Evolutionary conservation across 1,140 invertebrate species (phyloP).

Genomic region (Bombus terrestris): DNA sequence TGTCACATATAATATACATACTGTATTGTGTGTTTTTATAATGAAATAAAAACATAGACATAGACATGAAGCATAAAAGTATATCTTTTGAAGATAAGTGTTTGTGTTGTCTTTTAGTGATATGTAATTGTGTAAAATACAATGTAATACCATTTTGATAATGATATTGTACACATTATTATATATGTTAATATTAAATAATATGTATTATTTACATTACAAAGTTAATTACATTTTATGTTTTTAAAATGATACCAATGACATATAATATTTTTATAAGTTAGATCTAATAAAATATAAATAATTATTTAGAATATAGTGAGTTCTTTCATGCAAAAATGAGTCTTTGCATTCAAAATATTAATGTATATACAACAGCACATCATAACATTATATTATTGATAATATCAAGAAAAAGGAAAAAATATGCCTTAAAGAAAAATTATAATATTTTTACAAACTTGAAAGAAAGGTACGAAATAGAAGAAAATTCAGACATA

Average conservation of each 20-base stretch:
- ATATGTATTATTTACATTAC: neutral
- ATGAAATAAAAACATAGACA: slow-evolving; percentile 25
- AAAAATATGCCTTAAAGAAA: slow-evolving; percentile 20
- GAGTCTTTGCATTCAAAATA: slow-evolving; percentile 12
- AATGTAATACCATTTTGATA: neutral
- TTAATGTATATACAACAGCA: neutral
- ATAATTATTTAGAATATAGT: neutral
- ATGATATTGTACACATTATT: neutral
- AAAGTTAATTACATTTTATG: neutral
- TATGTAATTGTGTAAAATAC: neutral
- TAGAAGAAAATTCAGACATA: slow-evolving; percentile 30
- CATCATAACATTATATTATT: slow-evolving; percentile 10
- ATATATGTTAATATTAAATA: neutral
- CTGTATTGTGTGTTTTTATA: neutral
- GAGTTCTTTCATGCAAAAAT: slow-evolving; percentile 37
- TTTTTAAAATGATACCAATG: neutral
- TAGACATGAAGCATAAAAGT: neutral
- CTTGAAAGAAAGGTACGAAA: slow-evolving; percentile 1
- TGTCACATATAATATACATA: slow-evolving; percentile 1
- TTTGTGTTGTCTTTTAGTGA: neutral
- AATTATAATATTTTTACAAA: slow-evolving; percentile 31
- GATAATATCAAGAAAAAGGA: slow-evolving; percentile 15
- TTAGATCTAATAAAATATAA: slow-evolving; percentile 2
- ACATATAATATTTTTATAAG: neutral
- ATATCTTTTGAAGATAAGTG: slow-evolving; percentile 3